Evolutionary conservation across 2,888 invertebrate genomes (phyloP).

Genomic region (Melanargia galathea): DNA sequence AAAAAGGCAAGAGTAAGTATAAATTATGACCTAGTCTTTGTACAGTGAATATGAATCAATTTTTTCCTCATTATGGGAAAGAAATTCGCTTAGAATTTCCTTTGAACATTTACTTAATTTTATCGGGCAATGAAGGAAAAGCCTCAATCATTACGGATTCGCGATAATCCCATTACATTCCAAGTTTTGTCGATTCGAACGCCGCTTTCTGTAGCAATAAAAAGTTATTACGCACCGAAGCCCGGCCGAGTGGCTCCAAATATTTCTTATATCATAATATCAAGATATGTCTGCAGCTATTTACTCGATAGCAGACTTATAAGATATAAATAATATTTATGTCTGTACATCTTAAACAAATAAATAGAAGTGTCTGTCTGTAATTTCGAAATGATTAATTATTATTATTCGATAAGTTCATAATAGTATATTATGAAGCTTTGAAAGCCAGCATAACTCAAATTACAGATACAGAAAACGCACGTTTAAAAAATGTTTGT

Average conservation of each 20-base stretch:
- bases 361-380: too few species aligned
- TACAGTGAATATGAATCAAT: neutral
- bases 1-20: neutral
- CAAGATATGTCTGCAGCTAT: neutral
- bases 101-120: conserved; percentile 42
- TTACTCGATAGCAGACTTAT: too few species aligned
- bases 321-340: too few species aligned
- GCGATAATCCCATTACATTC: conserved; percentile 70
- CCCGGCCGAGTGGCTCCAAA: conserved; percentile 18
- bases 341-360: too few species aligned
- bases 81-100: conserved; percentile 3
- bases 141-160: conserved; percentile 69
- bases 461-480: too few species aligned
- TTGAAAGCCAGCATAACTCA: too few species aligned
- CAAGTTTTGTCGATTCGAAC: conserved; percentile 56
- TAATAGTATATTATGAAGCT: too few species aligned
- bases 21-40: neutral
- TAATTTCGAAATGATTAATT: too few species aligned
- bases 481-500: too few species aligned
- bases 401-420: too few species aligned
- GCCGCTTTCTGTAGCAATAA: conserved; percentile 55
- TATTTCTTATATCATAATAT: conserved; percentile 8
- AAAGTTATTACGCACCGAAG: conserved; percentile 60
- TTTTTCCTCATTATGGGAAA: conserved; percentile 2
- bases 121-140: conserved; percentile 60